These are phyloP conservation scores for Sciurus niger DNA, from an alignment of 2,113 vertebrate genomes.

Conservation along the genomic window DNA sequence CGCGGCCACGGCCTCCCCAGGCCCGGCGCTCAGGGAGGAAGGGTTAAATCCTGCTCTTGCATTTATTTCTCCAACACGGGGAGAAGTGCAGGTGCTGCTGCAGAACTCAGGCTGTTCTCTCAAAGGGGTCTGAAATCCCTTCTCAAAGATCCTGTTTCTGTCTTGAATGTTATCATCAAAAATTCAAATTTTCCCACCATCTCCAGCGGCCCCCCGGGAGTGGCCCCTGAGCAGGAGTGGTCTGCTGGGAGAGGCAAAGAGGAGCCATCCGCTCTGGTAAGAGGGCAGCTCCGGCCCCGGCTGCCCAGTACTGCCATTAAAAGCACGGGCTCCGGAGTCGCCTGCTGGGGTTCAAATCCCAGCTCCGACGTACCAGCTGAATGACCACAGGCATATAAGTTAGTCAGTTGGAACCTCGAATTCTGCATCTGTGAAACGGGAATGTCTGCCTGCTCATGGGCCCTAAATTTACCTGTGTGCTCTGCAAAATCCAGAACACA, in stretches of 20 bases:
- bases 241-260: not conserved
- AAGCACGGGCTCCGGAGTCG: not conserved
- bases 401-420: not conserved
- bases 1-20: fast-evolving
- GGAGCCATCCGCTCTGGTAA: not conserved
- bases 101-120: not conserved
- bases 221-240: not conserved
- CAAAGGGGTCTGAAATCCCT: not conserved
- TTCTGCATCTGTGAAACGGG: not conserved
- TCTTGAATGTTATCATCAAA: not conserved
- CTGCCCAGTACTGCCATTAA: not conserved
- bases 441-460: not conserved
- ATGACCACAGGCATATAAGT: not conserved
- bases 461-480: not conserved
- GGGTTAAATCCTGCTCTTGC: not conserved
- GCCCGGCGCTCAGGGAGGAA: not conserved
- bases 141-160: not conserved
- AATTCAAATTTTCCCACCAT: not conserved
- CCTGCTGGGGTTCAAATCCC: not conserved
- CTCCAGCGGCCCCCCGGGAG: not conserved
- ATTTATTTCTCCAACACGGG: not conserved
- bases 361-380: not conserved
- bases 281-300: not conserved
- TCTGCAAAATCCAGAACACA: not conserved
- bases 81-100: not conserved